Base-by-base conservation (phyloP, 2,113 vertebrate species). In the Cnemophilus loriae region DNA sequence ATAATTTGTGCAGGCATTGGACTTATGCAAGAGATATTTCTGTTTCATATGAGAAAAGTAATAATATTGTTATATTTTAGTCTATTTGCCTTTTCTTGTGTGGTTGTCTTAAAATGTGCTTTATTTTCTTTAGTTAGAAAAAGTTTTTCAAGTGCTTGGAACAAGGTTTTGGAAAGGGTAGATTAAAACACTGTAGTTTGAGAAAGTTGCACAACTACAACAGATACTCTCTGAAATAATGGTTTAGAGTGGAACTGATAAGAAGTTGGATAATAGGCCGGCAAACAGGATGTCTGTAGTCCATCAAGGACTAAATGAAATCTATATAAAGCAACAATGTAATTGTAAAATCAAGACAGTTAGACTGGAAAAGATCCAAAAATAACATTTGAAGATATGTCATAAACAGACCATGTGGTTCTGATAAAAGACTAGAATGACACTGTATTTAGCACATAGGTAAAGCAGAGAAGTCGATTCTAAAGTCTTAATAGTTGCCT, bases 251-350 rank as follows among this genome's bases (percentile, higher is more conserved):
- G 41, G 82, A 92, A 80, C 41, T 49, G 85, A 90, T 95, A 94
- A 91, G 88, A 64, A 94, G 70, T 19, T 76, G 75, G 61, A 77
- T 83, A 95, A 80, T 88, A 91, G n/a, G 16, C 65, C 63, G 65
- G 78, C 65, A 85, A 94, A 74, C 84, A 95, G 96, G 95, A 95
- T 95, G 95, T 94, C 94, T 97, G 94, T 88, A 90, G 82, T 92
- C 50, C 63, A 94, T 97, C 95, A 93, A 83, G 55, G 71, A 65
- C 71, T 92, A 93, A 95, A 94, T 93, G 75, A 86, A 41, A 57
- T 90, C 92, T 96, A 80, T 95, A 96, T 95, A 96, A 96, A 97
- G 92, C 50, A 73, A 21, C 28, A 70, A 18, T 35, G 59, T 94
- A 92, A 87, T 33, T 86, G 63, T 92, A 92, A 94, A 92, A 93